phyloP scores from a whole-genome alignment of 2,113 vertebrate species.

The Shinisaurus crocodilurus region DNA sequence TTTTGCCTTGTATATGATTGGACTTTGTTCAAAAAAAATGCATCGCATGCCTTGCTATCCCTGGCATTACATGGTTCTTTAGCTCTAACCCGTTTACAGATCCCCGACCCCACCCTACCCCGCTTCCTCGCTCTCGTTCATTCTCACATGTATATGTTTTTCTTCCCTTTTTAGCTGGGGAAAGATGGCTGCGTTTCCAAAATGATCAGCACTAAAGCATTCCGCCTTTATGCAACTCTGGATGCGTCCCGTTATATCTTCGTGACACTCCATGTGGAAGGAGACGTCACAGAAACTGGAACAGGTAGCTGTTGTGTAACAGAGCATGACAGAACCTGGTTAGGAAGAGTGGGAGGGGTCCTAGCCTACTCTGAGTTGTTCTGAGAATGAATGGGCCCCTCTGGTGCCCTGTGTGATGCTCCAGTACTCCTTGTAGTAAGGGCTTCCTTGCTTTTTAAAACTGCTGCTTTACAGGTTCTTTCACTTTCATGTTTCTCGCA shows the following conservation, averaged over 20 bases:
- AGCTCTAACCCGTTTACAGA: background rate
- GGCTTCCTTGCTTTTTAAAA: background rate
- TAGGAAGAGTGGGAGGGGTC: too few relatives aligned
- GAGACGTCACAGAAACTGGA: conserved; percentile 69
- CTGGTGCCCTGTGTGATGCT: background rate
- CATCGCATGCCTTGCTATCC: background rate
- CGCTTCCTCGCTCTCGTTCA: background rate
- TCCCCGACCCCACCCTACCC: background rate
- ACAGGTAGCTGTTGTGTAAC: conserved; percentile 69
- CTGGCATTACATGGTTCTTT: background rate
- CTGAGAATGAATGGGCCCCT: background rate
- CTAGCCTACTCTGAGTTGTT: too few relatives aligned
- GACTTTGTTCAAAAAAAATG: background rate
- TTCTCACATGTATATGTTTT: background rate
- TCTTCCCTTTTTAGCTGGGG: conserved; percentile 66
- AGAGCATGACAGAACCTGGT: background rate
- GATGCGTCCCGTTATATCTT: conserved; percentile 27
- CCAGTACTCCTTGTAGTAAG: background rate
- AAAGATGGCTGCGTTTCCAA: conserved; percentile 69
- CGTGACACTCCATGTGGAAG: conserved; percentile 49
- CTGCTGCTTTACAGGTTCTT: background rate
- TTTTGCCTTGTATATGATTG: background rate
- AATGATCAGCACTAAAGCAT: conserved; percentile 55
- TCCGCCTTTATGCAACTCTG: conserved; percentile 64
- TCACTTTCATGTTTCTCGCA: conserved; percentile 35